Evolutionary conservation across 2,797 vertebrate genomes (phyloP), one percentile per base, ranked within the genome.

Genomic region (Pipistrellus pygmaeus): DNA sequence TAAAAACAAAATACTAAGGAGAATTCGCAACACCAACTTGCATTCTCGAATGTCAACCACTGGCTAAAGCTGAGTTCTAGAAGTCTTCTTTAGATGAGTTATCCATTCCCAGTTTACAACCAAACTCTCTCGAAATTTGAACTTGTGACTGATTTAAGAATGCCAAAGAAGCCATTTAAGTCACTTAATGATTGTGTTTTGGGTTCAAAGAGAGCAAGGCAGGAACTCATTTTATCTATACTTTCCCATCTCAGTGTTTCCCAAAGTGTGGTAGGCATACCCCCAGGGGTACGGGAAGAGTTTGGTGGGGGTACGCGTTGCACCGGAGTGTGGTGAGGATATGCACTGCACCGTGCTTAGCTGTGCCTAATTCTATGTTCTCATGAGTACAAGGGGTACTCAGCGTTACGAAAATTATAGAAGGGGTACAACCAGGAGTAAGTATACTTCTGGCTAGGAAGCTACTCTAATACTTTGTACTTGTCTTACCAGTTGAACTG

Each of bases 111-210:
- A 44, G 35, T 73, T 51, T 12, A 44, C 2, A 81, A 64, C 48
- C 81, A 81, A 93, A 14, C 17, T n/a, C 46, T 77, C 53, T 41
- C 66, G 6, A 13, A 46, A 85, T 80, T 0, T 81, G 62, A 90
- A 87, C 91, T 76, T 89, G 48, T 85, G 64, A 71, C 17, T 77
- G 6, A 75, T 23, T 88, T 85, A 75, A 75, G 86, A 93, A 85
- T 21, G 68, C 15, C 72, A 87, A 96, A 92, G 44, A 53, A 41
- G 14, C 30, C 53, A 80, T 13, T 53, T 57, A 75, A 84, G 32
- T 84, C 46, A 88, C 68, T 88, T 18, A 57, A 25, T 71, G 64
- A 66, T 9, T 85, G 38, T 93, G 32, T 76, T 91, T 38, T 75
- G 38, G 57, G 23, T 48, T 83, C 44, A 35, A 84, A 85, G 30